Evolutionary conservation across 1,140 invertebrate species (phyloP), one percentile per base, ranked within the genome.

Genomic region (Pollicipes pollicipes): DNA sequence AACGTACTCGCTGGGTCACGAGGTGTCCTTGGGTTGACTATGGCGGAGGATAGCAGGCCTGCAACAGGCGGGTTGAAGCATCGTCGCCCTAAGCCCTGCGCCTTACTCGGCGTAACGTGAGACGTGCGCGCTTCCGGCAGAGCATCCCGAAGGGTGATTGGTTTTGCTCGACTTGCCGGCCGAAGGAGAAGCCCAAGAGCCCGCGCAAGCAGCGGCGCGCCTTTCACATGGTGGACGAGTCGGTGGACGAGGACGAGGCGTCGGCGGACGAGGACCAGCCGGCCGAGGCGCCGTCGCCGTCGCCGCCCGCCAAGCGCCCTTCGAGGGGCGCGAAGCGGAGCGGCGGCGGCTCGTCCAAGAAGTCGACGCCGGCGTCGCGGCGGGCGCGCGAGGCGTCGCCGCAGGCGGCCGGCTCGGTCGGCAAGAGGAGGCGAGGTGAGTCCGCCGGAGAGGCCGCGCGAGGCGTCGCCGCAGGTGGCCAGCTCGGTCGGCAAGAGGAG

Each of bases 131-230:
- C n/a, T 68, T 70, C 30, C 73, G 74, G 10, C 76, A 93, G 88
- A 84, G 85, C 80, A 87, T 96, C 73, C 93, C 93, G 0, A 82
- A 87, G 75, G 93, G 91, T 30, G 91, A 96, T 79, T 96, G 94
- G 93, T 96, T 89, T 80, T 97, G 93, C 78, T 82, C 85, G 69
- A 84, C 85, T 45, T 85, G 84, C 76, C 78, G 79, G 70, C 83
- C 84, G 0, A 81, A 82, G 70, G 79, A 83, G 72, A 78, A 78
- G 28, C 76, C 78, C 31, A 75, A 76, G 45, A 80, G 78, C 71
- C 82, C 81, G 26, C 73, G 79, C 10, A 83, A 82, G 74, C 77
- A 77, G 29, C 73, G 77, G 27, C 71, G 79, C 3, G 35, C 90
- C 87, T 79, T 85, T 84, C 75, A 83, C 83, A 67, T 83, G 83